A percentile compares a stretch with the other conserved stretches of the same genome.
Conservation (phyloP, 2,113 vertebrate species). For the Melozone crissalis region DNA sequence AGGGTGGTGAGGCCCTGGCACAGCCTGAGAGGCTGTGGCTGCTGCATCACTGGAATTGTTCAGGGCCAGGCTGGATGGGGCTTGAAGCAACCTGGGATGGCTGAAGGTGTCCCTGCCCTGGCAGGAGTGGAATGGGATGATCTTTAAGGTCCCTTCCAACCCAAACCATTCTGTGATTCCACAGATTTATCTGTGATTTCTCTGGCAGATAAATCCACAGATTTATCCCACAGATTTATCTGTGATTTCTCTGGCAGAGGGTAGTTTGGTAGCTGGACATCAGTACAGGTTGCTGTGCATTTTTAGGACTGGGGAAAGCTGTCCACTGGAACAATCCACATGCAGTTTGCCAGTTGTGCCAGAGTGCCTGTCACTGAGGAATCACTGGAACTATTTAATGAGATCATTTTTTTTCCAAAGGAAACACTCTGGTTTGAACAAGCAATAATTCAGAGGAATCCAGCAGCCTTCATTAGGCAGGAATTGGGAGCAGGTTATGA, state of each 20-base stretch:
- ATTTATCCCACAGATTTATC: too few relatives aligned
- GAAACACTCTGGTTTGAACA: background rate
- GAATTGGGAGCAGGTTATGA: conserved; percentile 26
- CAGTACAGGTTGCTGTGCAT: background rate
- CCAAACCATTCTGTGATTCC: background rate
- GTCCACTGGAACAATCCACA: background rate
- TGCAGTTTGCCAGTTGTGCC: accelerated
- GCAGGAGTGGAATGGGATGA: background rate
- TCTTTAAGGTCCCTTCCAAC: background rate
- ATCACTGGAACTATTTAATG: background rate
- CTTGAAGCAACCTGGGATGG: background rate
- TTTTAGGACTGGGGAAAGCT: background rate
- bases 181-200: too few relatives aligned
- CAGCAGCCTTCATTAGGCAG: background rate
- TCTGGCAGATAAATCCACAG: too few relatives aligned
- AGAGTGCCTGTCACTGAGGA: background rate
- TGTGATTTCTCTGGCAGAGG: background rate
- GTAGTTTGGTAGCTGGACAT: background rate
- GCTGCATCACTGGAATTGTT: background rate
- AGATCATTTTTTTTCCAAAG: background rate
- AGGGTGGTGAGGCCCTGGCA: background rate
- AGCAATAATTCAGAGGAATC: background rate
- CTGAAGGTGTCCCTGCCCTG: background rate
- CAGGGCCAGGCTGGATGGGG: background rate
- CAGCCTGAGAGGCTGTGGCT: background rate